Evolutionary conservation across 1,140 invertebrate species (phyloP).

Genomic region (Penaeus vannamei): DNA sequence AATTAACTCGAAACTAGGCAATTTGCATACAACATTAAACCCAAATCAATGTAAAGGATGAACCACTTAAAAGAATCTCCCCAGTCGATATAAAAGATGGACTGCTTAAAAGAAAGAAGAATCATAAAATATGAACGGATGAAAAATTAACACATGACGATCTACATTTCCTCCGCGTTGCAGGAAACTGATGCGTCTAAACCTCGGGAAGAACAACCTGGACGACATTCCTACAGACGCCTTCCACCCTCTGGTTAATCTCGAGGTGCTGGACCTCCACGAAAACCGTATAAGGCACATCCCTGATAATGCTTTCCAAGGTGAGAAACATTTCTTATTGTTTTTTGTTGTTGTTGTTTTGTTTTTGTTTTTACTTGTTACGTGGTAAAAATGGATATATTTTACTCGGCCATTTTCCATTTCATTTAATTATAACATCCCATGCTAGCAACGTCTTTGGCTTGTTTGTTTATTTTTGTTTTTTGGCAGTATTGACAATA

Average conservation of each 20-base stretch:
- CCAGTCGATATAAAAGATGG: too few relatives aligned
- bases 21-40: too few relatives aligned
- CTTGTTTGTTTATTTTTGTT: too few relatives aligned
- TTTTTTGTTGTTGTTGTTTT: conserved; percentile 69
- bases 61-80: too few relatives aligned
- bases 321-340: conserved; percentile 73
- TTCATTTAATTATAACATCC: too few relatives aligned
- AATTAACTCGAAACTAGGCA: too few relatives aligned
- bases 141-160: background rate
- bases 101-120: background rate
- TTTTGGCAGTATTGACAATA: too few relatives aligned
- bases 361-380: background rate
- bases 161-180: conserved; percentile 71
- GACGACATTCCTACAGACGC: conserved; percentile 83
- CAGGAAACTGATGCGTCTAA: conserved; percentile 82
- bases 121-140: background rate
- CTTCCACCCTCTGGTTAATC: conserved; percentile 81
- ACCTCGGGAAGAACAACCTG: conserved; percentile 88
- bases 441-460: too few relatives aligned
- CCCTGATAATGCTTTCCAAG: conserved; percentile 86
- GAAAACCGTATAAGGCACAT: conserved; percentile 82
- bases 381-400: too few relatives aligned
- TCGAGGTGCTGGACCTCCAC: conserved; percentile 88
- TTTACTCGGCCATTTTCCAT: too few relatives aligned
- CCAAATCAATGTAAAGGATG: too few relatives aligned